Base-by-base conservation (phyloP, 2,888 invertebrate species). In the Tetranychus piercei region DNA sequence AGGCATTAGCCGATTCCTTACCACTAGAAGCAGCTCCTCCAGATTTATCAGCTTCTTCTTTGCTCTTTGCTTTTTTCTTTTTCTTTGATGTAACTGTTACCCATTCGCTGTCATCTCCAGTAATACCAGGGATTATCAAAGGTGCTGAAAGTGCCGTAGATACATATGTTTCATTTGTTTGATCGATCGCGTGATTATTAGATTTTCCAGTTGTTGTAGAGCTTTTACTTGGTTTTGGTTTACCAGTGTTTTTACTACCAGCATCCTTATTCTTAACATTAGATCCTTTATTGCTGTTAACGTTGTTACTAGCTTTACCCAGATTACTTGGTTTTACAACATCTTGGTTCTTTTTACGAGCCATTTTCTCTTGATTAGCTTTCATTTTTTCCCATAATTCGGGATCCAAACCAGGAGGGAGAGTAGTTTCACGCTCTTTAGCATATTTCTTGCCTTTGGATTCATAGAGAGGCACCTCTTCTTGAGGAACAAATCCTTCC, bases 401-500 rank as follows among this genome's bases (percentile, higher is more conserved):
- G 1, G 6, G 73, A 23, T 69, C 65, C 9, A 73, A 44, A n/a
- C 73, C 73, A 73, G 73, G 43, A 23, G 67, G 66, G 1, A 73
- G 20, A 43, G 15, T 43, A 34, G 73, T 44, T 44, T 66, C 67
- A 18, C 73, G 73, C 44, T 75, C 73, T 67, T 75, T 66, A 20
- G 23, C 43, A 43, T 64, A 66, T 66, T 73, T 73, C 67, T 76
- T 76, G 22, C 76, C 75, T 66, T 76, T 76, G 1, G 76, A 72
- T 73, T 73, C 73, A 43, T 73, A 73, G 80, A 93, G 82, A 44
- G 97, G 97, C 67, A 97, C 91, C 84, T 99, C 99, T 81, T 99
- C 99, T 82, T 96, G 97, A 0, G 99, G 99, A 18, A 97, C 89
- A 83, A 97, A 99, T 43, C 97, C 97, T 79, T 95, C 95, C 84